Evolutionary conservation across 1,140 invertebrate species (phyloP).

Genomic region (Drosophila grimshawi): DNA sequence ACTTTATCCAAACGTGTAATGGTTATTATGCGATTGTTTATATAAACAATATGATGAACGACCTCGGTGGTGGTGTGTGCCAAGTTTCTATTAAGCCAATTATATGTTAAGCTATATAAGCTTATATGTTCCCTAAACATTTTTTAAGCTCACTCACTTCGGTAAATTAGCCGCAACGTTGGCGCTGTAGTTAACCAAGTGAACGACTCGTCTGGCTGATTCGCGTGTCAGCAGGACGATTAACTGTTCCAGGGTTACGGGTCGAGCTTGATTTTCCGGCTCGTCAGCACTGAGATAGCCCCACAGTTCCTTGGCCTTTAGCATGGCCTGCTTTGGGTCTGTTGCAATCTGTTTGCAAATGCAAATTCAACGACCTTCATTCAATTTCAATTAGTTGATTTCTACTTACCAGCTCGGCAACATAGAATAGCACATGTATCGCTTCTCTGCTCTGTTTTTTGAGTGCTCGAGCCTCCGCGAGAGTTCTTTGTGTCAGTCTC

Average conservation of each 20-base stretch:
- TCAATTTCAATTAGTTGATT: not conserved
- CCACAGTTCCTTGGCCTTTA: conserved; percentile 90
- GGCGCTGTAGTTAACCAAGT: conserved; percentile 89
- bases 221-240: conserved; percentile 90
- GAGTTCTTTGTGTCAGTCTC: conserved; percentile 89
- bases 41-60: conserved; percentile 73
- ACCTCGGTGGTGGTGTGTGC: conserved; percentile 76
- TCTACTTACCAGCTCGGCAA: conserved; percentile 89
- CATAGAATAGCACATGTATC: conserved; percentile 90
- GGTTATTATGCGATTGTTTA: conserved; percentile 76
- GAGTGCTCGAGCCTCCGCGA: conserved; percentile 90
- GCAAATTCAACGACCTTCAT: not conserved
- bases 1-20: conserved; percentile 76
- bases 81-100: conserved; percentile 54
- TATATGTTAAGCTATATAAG: not conserved
- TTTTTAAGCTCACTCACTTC: conserved; percentile 76
- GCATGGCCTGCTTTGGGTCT: conserved; percentile 90
- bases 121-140: not conserved
- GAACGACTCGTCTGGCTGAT: conserved; percentile 90
- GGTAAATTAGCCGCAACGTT: conserved; percentile 86
- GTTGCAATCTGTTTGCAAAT: conserved; percentile 87
- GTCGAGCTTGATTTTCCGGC: conserved; percentile 92
- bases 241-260: conserved; percentile 90
- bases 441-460: conserved; percentile 92
- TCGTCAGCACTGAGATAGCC: conserved; percentile 89